phyloP scores from a whole-genome alignment of 2,888 invertebrate genomes.

The Drosophila prostipennis region DNA sequence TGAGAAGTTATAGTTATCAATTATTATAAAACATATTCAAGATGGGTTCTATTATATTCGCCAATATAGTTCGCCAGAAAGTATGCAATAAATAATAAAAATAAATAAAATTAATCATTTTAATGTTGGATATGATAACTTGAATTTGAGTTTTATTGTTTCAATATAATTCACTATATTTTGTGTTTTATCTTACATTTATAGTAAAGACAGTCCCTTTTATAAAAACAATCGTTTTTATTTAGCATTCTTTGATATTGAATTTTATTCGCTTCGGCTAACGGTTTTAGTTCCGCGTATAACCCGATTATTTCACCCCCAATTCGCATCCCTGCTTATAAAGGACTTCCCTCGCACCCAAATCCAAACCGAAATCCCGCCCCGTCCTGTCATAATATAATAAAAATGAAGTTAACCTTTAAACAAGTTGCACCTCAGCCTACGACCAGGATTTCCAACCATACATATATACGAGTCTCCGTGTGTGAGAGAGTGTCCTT shows the following conservation, averaged over 20 bases:
- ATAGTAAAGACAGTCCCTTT: no score
- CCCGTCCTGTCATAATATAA: constrained; percentile 45
- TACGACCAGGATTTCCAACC: constrained; percentile 26
- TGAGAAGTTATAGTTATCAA: no score
- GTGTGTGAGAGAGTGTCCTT: constrained; percentile 14
- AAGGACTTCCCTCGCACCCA: neutral
- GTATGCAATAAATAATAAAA: neutral
- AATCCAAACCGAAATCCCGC: constrained; percentile 23
- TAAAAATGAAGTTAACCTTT: constrained; percentile 76
- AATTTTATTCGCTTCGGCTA: constrained; percentile 14
- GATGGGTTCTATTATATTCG: neutral
- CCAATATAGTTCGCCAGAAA: neutral
- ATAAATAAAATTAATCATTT: neutral
- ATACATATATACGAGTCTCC: neutral
- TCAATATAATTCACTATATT: no score
- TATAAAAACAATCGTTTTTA: no score
- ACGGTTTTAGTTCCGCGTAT: constrained; percentile 8
- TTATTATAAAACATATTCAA: no score
- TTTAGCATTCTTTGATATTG: neutral
- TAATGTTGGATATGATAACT: no score
- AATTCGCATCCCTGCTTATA: neutral
- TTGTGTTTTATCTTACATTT: no score
- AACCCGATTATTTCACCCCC: constrained; percentile 15
- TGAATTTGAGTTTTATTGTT: no score
- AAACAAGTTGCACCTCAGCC: constrained; percentile 68